Evolutionary conservation across 2,888 invertebrate genomes (phyloP), one percentile per base, ranked within the genome.

Genomic region (Siphlonurus alternatus): DNA sequence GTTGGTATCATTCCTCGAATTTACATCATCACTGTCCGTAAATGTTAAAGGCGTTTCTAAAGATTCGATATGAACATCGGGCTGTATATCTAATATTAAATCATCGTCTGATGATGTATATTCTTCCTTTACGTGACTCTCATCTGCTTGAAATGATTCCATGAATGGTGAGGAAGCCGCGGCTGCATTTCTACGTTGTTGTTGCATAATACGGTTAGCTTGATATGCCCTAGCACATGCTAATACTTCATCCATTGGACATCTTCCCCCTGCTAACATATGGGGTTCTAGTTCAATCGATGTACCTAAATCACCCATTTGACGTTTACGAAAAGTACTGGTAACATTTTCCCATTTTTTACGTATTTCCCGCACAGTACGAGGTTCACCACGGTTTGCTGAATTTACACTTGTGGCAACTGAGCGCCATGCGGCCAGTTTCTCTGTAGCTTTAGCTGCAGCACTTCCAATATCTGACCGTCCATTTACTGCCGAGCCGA

Each of bases 291-390:
- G 15, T 38, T 38, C 38, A 38, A 38, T 38, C 7, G 56, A 5
- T 7, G 56, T n/a, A 38, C 38, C 38, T 20, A 56, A 5, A 20
- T 20, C n/a, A 10, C 22, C 22, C 20, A 22, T 10, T 20, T 56
- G 56, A n/a, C 56, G n/a, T 56, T 22, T 56, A 20, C 56, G 56
- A 22, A 56, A 56, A n/a, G 56, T 20, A 22, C 56, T 56, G 5
- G 22, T 22, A n/a, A 56, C 56, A 56, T 56, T 56, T 22, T 56
- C 56, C 56, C 56, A 56, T 56, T 56, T 56, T 22, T 56, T 56
- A 22, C 56, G 56, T 20, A 56, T 22, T 22, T 56, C 56, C 7
- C 56, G 5, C 5, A 56, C 56, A 18, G 56, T 56, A n/a, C 56
- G n/a, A 18, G 19, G n/a, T 56, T 56, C 56, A 5, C 56, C 56